Percentiles rank a stretch among this genome's conserved stretches.
These are phyloP conservation scores for Xestia rhomboidea DNA, from an alignment of 2,888 invertebrate species.

Conservation along the genomic window DNA sequence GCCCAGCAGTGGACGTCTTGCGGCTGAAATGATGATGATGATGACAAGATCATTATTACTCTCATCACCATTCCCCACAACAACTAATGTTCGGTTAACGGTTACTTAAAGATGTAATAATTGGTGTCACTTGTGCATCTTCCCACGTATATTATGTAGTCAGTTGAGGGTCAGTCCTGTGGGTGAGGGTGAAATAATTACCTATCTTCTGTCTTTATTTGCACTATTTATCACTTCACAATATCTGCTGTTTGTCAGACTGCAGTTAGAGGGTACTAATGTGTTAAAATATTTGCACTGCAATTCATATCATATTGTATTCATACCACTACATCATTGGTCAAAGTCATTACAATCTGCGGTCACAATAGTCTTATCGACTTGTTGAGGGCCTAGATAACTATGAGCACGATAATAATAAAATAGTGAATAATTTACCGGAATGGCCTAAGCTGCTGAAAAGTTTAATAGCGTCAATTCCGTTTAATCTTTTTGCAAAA, in stretches of 20 bases:
- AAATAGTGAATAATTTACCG: no score
- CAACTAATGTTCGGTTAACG: neutral
- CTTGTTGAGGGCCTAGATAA: neutral
- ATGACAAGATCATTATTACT: slow-evolving; percentile 1
- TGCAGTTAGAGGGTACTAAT: neutral
- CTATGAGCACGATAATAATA: neutral
- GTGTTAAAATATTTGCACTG: neutral
- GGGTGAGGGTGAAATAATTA: slow-evolving; percentile 50
- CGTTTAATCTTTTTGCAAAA: neutral
- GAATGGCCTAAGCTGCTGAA: no score
- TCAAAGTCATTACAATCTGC: neutral
- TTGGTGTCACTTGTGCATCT: slow-evolving; percentile 40
- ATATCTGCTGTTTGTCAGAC: neutral
- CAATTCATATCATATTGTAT: neutral
- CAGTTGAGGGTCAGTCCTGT: slow-evolving; percentile 24
- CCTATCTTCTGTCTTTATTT: slow-evolving; percentile 24
- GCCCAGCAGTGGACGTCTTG: no score
- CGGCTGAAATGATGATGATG: no score
- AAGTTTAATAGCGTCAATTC: neutral
- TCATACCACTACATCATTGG: neutral
- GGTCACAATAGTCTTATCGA: neutral
- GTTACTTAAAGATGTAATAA: slow-evolving; percentile 34
- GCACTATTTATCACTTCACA: slow-evolving; percentile 6
- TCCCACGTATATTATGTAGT: slow-evolving; percentile 55
- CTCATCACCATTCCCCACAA: neutral